Conservation (phyloP, 2,797 vertebrate species). For the Squalus acanthias region DNA sequence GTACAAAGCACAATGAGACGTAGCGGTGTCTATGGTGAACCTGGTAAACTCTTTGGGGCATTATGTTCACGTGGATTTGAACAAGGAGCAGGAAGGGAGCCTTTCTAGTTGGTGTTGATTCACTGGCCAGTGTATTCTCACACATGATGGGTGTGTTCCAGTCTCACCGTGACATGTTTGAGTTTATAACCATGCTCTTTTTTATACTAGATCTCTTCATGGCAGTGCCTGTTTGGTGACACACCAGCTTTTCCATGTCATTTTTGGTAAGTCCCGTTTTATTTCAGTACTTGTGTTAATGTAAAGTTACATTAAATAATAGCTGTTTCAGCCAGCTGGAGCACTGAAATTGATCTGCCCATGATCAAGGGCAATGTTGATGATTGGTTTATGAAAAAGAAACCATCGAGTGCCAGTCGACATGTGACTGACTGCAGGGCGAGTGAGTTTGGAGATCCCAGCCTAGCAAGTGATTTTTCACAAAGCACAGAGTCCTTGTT, state of each 20-base stretch:
- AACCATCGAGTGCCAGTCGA: not conserved
- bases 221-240: constrained; percentile 29
- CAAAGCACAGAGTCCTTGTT: not conserved
- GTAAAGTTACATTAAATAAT: not conserved
- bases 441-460: not conserved
- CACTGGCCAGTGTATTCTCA: not conserved
- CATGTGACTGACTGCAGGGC: not conserved
- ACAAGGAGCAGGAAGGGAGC: not conserved
- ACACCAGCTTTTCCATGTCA: constrained; percentile 36
- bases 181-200: not conserved
- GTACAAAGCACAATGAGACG: not conserved
- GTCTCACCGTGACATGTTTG: constrained; percentile 41
- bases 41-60: not conserved
- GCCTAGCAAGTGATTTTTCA: not conserved
- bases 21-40: too few relatives aligned
- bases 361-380: not conserved
- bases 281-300: not conserved
- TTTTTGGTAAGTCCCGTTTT: constrained; percentile 20
- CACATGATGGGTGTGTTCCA: constrained; percentile 42
- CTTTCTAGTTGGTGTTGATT: not conserved
- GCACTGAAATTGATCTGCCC: not conserved
- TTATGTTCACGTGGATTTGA: not conserved
- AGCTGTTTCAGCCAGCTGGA: not conserved
- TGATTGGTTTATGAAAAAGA: not conserved
- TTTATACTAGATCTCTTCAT: constrained; percentile 27